Conservation (phyloP, 2,888 invertebrate species). For the Xestia ashworthii region DNA sequence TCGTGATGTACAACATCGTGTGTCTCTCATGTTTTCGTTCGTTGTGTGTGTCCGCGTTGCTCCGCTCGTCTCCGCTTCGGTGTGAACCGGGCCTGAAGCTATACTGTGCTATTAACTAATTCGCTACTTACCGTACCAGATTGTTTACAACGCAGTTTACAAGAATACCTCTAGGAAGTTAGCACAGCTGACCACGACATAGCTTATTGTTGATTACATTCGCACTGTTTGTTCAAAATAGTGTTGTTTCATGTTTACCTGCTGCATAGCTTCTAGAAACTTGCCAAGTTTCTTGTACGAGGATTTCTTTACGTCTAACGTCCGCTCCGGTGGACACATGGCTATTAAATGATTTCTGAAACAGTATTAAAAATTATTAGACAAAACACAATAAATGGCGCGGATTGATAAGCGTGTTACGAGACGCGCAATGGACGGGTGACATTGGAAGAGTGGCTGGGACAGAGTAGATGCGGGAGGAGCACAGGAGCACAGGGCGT, state of each 20-base stretch:
- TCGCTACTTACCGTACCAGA: background rate
- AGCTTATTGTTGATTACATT: background rate
- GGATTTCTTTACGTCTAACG: slow-evolving; percentile 96
- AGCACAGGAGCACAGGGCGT: background rate
- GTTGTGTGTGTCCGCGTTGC: background rate
- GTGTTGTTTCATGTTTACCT: slow-evolving; percentile 79
- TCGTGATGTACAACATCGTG: background rate
- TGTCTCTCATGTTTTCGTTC: background rate
- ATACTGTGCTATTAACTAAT: background rate
- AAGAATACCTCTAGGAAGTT: background rate
- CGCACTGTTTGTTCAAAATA: background rate
- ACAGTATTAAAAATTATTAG: slow-evolving; percentile 10
- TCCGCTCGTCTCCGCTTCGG: background rate
- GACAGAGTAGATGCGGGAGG: no score
- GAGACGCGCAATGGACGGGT: background rate
- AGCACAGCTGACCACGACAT: background rate
- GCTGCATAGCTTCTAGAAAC: slow-evolving; percentile 95
- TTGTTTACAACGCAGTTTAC: background rate
- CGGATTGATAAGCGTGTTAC: background rate
- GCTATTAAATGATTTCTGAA: slow-evolving; percentile 92
- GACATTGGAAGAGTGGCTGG: background rate
- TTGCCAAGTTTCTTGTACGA: slow-evolving; percentile 96
- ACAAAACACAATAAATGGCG: background rate
- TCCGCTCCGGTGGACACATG: slow-evolving; percentile 92
- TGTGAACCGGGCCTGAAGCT: background rate